Conservation (phyloP, 2,888 invertebrate genomes). For the Brachynemurus nebulosus region DNA sequence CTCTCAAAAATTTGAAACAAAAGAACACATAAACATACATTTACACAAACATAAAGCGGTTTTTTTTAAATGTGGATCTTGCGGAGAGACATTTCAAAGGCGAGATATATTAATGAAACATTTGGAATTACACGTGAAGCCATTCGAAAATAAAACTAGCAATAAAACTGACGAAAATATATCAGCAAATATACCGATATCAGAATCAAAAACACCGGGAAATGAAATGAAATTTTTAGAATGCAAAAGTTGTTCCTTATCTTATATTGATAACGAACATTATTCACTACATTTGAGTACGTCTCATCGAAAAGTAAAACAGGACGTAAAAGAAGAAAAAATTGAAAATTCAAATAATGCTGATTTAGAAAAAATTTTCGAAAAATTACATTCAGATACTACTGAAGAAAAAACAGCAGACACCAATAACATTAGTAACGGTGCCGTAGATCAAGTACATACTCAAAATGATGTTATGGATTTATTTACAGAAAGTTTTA, state of each 20-base stretch:
- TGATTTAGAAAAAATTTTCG: constrained; percentile 33
- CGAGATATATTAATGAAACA: constrained; percentile 31
- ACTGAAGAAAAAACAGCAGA: not conserved
- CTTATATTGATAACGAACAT: constrained; percentile 32
- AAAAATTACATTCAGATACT: constrained; percentile 32
- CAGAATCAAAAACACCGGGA: constrained; percentile 21
- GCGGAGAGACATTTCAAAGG: constrained; percentile 29
- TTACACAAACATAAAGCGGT: constrained; percentile 33
- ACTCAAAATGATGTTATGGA: not conserved
- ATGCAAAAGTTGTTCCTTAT: constrained; percentile 32
- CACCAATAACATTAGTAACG: too few species aligned
- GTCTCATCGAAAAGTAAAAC: constrained; percentile 24
- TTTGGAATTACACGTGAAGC: constrained; percentile 30
- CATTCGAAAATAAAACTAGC: not conserved
- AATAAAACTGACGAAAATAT: not conserved
- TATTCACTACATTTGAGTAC: constrained; percentile 34
- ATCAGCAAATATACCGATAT: constrained; percentile 29
- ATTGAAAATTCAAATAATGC: constrained; percentile 12
- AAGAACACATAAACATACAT: constrained; percentile 31
- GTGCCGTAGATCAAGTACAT: too few species aligned
- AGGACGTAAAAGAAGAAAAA: constrained; percentile 18
- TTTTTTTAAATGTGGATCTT: constrained; percentile 32
- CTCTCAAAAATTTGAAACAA: constrained; percentile 31
- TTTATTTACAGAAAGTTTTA: not conserved
- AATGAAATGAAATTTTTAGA: constrained; percentile 32